Base-by-base conservation (phyloP, 2,797 vertebrate species). In the Artibeus jamaicensis region DNA sequence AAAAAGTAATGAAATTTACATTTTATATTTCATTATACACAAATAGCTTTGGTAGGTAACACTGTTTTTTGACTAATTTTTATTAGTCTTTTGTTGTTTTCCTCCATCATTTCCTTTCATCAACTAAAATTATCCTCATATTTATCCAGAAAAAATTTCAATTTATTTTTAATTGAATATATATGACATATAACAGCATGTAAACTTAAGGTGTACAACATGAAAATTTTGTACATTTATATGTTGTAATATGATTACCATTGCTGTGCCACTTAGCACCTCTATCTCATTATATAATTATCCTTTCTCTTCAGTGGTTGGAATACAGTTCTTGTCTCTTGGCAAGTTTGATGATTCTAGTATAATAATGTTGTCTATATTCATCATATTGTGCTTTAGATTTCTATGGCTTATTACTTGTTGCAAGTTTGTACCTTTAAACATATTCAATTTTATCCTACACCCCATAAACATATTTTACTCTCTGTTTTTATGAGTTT, bases 31-130 rank as follows among this genome's bases (percentile, higher is more conserved):
- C 4, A 81, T 84, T 65, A 92, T 24, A 79, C 22, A 95, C 83
- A 71, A 88, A 94, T 85, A 96, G 82, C 94, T 96, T 94, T 85
- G 67, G 42, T 92, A 89, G 39, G 15, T 93, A 97, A 94, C 0
- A 59, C 26, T 81, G 70, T 57, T 79, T 81, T 24, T 39, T 62
- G 74, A 42, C 22, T 68, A 87, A 93, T 65, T 84, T n/a, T 87
- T 67, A 93, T 89, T 59, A 82, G 3, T 16, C n/a, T 94, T 97
- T 67, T 68, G 32, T 70, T 93, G 10, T 44, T 96, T 92, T 95
- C 89, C 37, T 86, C 50, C 3, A 10, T 92, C 84, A 37, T 9
- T 96, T 89, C 92, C 65, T 96, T 73, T 88, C 44, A 87, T 1
- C 5, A 22, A 88, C 70, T 97, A 46, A 87, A 94, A 92, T 15